Base-by-base conservation (phyloP, 2,888 invertebrate genomes). In the Oasisia sp. region DNA sequence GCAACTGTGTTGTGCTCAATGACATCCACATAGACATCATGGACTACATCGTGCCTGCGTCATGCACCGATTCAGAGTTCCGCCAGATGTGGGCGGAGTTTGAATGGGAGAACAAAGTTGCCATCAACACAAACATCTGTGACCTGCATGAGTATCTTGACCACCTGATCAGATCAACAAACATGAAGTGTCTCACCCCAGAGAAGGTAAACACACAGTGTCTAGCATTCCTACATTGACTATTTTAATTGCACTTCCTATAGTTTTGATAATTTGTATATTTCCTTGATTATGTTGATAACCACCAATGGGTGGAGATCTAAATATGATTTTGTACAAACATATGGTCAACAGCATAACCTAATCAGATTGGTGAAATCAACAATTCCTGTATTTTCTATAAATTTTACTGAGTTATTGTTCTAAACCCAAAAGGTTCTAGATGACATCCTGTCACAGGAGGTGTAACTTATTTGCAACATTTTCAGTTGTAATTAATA, bases 21-120 rank as follows among this genome's bases (percentile, higher is more conserved):
- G 99, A 99, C 96, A 99, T 99, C 95, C 99, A 99, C 96, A 99
- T 99, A 96, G 99, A 99, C 97, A 99, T 99, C 95, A 99, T 99
- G 98, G 99, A 99, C 97, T 99, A 95, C 96, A 97, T 95, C 94
- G 96, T 95, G 93, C 99, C 99, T 32, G 99, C 99, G 32, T 97
- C 97, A 89, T 99, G 99, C 96, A 98, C 98, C 92, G 99, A 99
- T 96, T 97, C 98, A 0, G 99, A 99, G 97, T 99, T 99, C 97
- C 97, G 99, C 9, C 98, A 98, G 97, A 99, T 99, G 99, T 99
- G 99, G 99, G 99, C 99, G 3, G 99, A 99, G 97, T 99, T 99
- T 97, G 99, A 99, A 97, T 99, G 99, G 99, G 99, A 99, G 97
- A 99, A 99, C 97, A 99, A 99, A 97, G 99, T 97, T 94, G 98